Conservation (phyloP, 2,888 invertebrate species). For the Phragmatobia fuliginosa region DNA sequence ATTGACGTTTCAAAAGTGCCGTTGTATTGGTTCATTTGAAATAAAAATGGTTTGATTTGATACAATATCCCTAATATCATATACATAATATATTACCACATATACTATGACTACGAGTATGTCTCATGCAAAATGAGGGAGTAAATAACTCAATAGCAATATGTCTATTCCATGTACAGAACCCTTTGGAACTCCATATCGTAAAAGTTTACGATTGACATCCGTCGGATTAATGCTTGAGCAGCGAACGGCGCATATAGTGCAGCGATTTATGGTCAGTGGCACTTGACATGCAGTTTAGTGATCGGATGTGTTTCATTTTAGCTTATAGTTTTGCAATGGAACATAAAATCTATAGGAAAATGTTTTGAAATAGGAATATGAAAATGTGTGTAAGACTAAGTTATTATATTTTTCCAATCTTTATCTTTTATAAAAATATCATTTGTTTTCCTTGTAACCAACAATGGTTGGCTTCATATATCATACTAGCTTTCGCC, state of each 20-base stretch:
- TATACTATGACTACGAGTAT: too few relatives aligned
- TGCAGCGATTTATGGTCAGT: conserved; percentile 56
- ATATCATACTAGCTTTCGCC: too few relatives aligned
- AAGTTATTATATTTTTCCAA: too few relatives aligned
- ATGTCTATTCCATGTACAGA: conserved; percentile 44
- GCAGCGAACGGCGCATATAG: conserved; percentile 17
- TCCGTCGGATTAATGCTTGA: conserved; percentile 76
- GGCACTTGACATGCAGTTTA: conserved; percentile 46
- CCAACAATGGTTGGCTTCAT: too few relatives aligned
- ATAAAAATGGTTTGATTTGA: too few relatives aligned
- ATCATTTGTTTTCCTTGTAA: too few relatives aligned
- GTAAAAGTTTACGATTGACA: conserved; percentile 83
- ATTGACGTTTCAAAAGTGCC: too few relatives aligned
- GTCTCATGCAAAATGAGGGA: conserved; percentile 11
- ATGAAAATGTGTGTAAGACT: neutral
- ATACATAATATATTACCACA: neutral
- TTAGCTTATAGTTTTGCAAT: conserved; percentile 5
- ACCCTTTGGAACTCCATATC: conserved; percentile 82
- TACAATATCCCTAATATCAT: neutral
- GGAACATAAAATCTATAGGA: neutral
- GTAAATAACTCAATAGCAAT: conserved; percentile 34
- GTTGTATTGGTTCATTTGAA: too few relatives aligned
- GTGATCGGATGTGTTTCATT: conserved; percentile 16
- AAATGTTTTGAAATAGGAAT: neutral
- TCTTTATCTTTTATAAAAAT: too few relatives aligned